A percentile compares a stretch with the other conserved stretches of the same genome.
Evolutionary conservation across 2,113 vertebrate species (phyloP).

Genomic region (Morone chrysops): DNA sequence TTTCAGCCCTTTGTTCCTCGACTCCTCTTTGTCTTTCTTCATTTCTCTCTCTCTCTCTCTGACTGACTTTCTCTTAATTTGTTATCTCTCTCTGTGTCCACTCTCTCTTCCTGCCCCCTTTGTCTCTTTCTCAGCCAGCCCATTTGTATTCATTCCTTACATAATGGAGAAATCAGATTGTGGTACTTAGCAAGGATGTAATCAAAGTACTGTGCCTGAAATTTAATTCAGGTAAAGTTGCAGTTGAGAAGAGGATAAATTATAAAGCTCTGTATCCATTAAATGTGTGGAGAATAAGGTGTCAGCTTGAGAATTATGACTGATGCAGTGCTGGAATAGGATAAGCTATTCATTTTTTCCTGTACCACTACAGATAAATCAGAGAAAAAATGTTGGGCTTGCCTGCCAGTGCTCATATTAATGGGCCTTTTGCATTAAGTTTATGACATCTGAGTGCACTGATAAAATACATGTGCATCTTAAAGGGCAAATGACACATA

Average conservation of each 20-base stretch:
- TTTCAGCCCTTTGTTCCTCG: conserved; percentile 46
- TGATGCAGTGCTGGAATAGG: conserved; percentile 46
- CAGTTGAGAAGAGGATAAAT: conserved; percentile 57
- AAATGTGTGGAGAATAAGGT: conserved; percentile 40
- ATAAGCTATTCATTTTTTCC: conserved; percentile 44
- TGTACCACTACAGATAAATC: conserved; percentile 61
- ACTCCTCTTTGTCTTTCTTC: conserved; percentile 21
- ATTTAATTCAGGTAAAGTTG: conserved; percentile 62
- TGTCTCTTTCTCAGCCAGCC: conserved; percentile 42
- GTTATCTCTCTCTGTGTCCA: conserved; percentile 24
- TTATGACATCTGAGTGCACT: conserved; percentile 64
- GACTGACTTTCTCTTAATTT: conserved; percentile 34
- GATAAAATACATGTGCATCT: conserved; percentile 62
- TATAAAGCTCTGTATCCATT: conserved; percentile 49
- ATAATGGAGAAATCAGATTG: conserved; percentile 51
- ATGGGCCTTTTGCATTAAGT: conserved; percentile 69
- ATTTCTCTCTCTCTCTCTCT: conserved; percentile 17
- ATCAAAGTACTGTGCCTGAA: conserved; percentile 49
- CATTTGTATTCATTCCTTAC: conserved; percentile 56
- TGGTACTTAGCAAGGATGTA: conserved; percentile 49
- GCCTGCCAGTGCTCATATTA: conserved; percentile 52
- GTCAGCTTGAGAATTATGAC: conserved; percentile 67
- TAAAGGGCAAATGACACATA: conserved; percentile 67
- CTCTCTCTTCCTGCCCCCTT: conserved; percentile 28
- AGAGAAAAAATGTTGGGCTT: conserved; percentile 27